Base-by-base conservation (phyloP, 1,140 invertebrate species). In the Bradynema listronoti region DNA sequence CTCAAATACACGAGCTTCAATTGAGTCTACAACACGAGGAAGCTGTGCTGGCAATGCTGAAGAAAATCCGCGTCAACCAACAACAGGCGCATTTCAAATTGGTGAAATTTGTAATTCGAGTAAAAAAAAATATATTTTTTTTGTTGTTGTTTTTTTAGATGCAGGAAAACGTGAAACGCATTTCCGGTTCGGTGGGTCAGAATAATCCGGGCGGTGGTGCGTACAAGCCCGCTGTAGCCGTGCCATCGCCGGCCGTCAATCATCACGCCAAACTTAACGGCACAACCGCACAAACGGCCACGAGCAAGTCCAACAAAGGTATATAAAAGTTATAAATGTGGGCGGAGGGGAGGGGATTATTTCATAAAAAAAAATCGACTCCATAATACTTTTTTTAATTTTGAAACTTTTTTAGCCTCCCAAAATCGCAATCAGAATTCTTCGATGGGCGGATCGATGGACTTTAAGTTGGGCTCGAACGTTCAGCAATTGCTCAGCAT, bases 161-260 rank as follows among this genome's bases (percentile, higher is more conserved):
- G 9, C 47, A 50, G 34, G 47, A 50, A 4, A 50, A 3, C 27
- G 27, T 32, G 4, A 50, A 50, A 50, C 16, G 27, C 16, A 4
- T 50, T 5, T 32, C 47, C 16, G 16, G 52, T 1, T 54, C 47
- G 30, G 29, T 75, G 11, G 29, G 45, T 1, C 72, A 71, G 43
- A 75, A 75, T 27, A n/a, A n/a, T n/a, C n/a, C n/a, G n/a, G n/a
- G n/a, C n/a, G 47, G 71, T 1, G 41, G 32, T 1, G 71, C 71
- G 9, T 77, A 73, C 41, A 78, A 77, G 33, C 71, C 71, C 3
- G 32, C 58, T 19, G 47, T 73, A 4, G 71, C 74, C 22, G 51
- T 66, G n/a, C n/a, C n/a, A n/a, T n/a, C n/a, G n/a, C n/a, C n/a
- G n/a, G n/a, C n/a, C n/a, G n/a, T n/a, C n/a, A n/a, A 51, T 2